Percentiles rank a stretch among this genome's conserved stretches.
These are phyloP conservation scores for Leucoraja ocellata DNA, from an alignment of 2,797 vertebrate species.

Conservation along the genomic window DNA sequence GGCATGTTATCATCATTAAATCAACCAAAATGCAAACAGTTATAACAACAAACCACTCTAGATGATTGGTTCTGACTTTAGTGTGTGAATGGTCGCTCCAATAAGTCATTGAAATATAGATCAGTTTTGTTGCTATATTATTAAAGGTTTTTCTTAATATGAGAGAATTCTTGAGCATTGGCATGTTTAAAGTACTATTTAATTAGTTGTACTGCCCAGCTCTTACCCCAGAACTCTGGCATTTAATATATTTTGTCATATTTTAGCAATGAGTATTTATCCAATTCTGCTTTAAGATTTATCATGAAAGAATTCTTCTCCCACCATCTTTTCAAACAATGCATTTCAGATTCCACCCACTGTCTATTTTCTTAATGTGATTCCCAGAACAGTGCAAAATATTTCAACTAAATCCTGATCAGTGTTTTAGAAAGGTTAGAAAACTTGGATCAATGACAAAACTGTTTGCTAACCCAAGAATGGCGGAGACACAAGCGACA, in stretches of 20 bases:
- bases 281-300: no score
- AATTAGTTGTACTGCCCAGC: background rate
- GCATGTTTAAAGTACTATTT: background rate
- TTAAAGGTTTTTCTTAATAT: background rate
- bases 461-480: no score
- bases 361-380: no score
- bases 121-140: background rate
- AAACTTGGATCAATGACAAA: no score
- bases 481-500: no score
- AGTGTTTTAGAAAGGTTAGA: no score
- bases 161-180: background rate
- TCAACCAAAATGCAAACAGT: background rate
- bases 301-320: no score
- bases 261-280: background rate
- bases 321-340: no score
- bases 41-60: background rate
- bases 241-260: background rate
- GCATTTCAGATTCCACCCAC: no score
- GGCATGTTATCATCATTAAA: background rate
- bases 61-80: background rate
- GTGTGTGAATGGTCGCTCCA: background rate
- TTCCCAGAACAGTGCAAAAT: no score
- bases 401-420: no score
- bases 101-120: background rate
- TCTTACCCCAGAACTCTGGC: background rate